phyloP scores from a whole-genome alignment of 2,797 vertebrate genomes.

The Pantherophis vulpinus region DNA sequence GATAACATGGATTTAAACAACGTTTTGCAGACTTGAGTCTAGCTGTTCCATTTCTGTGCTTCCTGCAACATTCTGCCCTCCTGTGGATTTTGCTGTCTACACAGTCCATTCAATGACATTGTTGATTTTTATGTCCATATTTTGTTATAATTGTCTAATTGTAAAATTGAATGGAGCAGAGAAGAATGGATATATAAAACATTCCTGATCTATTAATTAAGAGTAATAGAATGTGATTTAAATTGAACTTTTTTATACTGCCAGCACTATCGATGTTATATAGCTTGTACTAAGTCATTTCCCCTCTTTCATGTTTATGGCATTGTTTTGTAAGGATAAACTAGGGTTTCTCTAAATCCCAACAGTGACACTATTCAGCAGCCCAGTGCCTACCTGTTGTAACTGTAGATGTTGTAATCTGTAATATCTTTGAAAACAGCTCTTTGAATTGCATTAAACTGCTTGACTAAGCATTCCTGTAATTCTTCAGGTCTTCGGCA shows the following conservation, averaged over 20 bases:
- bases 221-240: background rate
- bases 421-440: slow-evolving; percentile 61
- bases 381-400: slow-evolving; percentile 76
- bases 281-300: slow-evolving; percentile 46
- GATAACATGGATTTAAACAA: background rate
- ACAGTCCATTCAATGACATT: background rate
- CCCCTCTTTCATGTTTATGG: slow-evolving; percentile 58
- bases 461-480: slow-evolving; percentile 60
- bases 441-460: slow-evolving; percentile 55
- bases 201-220: background rate
- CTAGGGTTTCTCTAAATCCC: slow-evolving; percentile 64
- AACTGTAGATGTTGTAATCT: slow-evolving; percentile 61
- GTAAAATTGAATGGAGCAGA: background rate
- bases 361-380: slow-evolving; percentile 79
- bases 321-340: slow-evolving; percentile 64
- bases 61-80: background rate
- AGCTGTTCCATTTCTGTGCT: background rate
- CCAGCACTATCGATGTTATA: slow-evolving; percentile 23
- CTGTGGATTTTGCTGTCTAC: background rate
- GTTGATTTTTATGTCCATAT: background rate
- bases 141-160: background rate
- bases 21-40: background rate
- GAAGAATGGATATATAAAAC: background rate
- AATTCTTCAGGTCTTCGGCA: slow-evolving; percentile 43
- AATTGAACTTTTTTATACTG: background rate